Conservation (phyloP, 2,113 vertebrate genomes). For the Melospiza melodia region DNA sequence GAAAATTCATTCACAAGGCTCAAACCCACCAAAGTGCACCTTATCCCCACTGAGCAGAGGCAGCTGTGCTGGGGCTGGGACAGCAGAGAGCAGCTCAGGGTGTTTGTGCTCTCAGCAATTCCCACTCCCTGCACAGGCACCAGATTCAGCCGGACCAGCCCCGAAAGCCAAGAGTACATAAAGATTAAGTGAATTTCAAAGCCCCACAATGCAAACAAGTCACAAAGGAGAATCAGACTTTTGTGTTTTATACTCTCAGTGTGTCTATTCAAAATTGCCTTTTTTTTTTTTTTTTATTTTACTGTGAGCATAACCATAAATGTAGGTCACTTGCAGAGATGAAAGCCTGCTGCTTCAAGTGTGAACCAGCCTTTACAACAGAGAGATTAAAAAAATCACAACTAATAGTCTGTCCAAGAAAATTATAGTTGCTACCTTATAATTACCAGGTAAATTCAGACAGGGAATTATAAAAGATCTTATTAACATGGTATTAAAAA, state of each 20-base stretch:
- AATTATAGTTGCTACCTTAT: conserved; percentile 70
- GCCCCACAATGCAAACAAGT: neutral
- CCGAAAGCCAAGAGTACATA: accelerated
- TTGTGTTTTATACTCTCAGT: neutral
- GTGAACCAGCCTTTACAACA: conserved; percentile 33
- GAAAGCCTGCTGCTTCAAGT: conserved; percentile 45
- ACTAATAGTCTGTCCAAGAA: conserved; percentile 59
- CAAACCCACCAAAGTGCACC: neutral
- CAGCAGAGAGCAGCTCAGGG: neutral
- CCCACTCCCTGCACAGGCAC: neutral
- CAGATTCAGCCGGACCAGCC: neutral
- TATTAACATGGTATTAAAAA: neutral
- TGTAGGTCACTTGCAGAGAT: conserved; percentile 71
- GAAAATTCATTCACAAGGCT: neutral
- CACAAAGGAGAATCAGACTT: neutral
- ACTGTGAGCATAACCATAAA: conserved; percentile 37
- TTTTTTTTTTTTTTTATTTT: conserved; percentile 28
- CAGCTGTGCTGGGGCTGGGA: neutral
- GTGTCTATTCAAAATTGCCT: conserved; percentile 29
- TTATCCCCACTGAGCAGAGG: accelerated
- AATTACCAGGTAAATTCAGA: conserved; percentile 73
- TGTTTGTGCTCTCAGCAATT: neutral
- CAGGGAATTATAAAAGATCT: conserved; percentile 55
- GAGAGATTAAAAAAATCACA: conserved; percentile 60
- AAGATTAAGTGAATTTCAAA: neutral